Base-by-base conservation (phyloP, 2,888 invertebrate species). In the Sipunculus nudus region DNA sequence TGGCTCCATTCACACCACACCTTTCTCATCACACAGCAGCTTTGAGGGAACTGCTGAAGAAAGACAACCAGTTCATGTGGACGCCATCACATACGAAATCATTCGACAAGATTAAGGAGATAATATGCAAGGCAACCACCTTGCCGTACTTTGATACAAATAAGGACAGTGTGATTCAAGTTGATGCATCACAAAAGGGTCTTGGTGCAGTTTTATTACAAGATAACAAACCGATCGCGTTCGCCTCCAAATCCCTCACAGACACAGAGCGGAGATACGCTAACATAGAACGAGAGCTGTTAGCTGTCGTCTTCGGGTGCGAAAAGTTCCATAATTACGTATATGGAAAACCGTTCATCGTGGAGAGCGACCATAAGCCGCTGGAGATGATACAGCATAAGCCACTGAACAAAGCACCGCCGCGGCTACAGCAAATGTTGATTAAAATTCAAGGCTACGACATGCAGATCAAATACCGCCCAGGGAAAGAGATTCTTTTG, bases 281-380 rank as follows among this genome's bases (percentile, higher is more conserved):
- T 8, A 52, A 60, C 28, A 70, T 63, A 2, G 64, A 68, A 48
- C 50, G 61, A 25, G 63, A 70, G 40, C 53, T 61, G 6, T 38
- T 70, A 19, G 67, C 61, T 23, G 49, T 57, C 13, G 68, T 68
- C 1, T 66, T 63, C 31, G 68, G 57, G 2, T 41, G 47, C 21
- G 40, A 59, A 48, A 31, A 49, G 19, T 65, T 66, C 28, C 61
- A 61, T 31, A 64, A 57, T 3, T 63, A 55, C 47, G 8, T 61
- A 25, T 67, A 47, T 52, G 61, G 61, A n/a, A 13, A 45, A n/a
- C 52, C 35, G 16, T 47, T 67, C 45, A 46, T 3, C 10, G 50
- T 64, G 26, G 32, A 48, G 5, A 28, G 56, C 4, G 67, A 64
- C 35, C 56, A 65, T 54, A 63, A 59, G 32, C 67, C 57, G 6